Conservation (phyloP, 2,113 vertebrate species). For the Tenrec ecaudatus region DNA sequence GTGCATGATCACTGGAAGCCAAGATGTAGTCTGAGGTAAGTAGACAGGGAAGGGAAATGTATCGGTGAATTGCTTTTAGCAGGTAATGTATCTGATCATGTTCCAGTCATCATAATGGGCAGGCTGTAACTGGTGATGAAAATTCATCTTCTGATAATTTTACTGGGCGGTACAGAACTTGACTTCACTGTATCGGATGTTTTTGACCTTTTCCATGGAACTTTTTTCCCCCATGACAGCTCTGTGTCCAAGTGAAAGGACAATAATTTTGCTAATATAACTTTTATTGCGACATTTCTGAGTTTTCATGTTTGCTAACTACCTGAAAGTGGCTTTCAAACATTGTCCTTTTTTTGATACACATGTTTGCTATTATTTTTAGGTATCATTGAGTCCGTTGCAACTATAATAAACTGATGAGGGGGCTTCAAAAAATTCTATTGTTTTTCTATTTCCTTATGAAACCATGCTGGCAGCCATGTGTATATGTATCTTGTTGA, state of each 20-base stretch:
- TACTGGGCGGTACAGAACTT: conserved; percentile 10
- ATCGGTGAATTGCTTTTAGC: conserved; percentile 7
- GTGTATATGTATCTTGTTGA: no score
- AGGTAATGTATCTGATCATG: background rate
- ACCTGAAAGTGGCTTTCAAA: background rate
- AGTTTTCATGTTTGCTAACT: background rate
- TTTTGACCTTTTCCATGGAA: conserved; percentile 50
- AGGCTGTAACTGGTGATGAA: conserved; percentile 32
- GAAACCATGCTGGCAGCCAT: no score
- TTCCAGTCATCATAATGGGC: conserved; percentile 4
- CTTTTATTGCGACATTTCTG: background rate
- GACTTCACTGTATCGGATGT: background rate
- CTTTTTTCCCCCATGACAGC: background rate
- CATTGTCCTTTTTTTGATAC: background rate
- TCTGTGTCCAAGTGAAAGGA: conserved; percentile 15
- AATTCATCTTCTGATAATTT: conserved; percentile 28
- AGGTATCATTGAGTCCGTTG: background rate
- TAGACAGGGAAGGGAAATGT: background rate
- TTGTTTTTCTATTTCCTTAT: no score
- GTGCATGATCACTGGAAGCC: background rate
- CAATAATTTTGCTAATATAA: conserved; percentile 24
- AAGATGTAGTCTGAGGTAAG: background rate
- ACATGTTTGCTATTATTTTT: background rate
- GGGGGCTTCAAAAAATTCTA: no score
- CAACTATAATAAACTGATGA: background rate